These are phyloP conservation scores for Puntigrus tetrazona DNA, from an alignment of 2,113 vertebrate species.

Conservation along the genomic window DNA sequence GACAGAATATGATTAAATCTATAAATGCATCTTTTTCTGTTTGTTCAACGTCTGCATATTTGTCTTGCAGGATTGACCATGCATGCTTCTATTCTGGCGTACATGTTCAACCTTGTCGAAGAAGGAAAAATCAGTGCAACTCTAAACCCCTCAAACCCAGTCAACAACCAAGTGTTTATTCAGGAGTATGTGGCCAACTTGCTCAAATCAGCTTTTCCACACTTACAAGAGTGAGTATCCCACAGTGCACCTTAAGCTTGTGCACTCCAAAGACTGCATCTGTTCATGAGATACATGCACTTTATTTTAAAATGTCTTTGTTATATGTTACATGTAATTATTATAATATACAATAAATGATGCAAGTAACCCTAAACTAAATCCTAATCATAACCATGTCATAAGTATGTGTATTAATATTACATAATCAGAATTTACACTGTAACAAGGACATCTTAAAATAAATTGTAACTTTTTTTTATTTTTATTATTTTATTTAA, in stretches of 20 bases:
- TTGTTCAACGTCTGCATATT: constrained; percentile 23
- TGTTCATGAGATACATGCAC: background rate
- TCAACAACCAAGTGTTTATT: constrained; percentile 96
- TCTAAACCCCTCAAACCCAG: constrained; percentile 86
- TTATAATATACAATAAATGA: too few species aligned
- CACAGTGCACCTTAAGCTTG: background rate
- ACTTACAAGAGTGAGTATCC: constrained; percentile 92
- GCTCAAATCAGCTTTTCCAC: constrained; percentile 97
- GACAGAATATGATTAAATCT: background rate
- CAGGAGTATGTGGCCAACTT: constrained; percentile 99
- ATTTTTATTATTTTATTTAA: background rate
- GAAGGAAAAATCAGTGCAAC: constrained; percentile 93
- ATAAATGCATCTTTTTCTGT: background rate
- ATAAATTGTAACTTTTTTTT: background rate
- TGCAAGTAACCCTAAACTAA: too few species aligned
- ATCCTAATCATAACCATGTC: too few species aligned
- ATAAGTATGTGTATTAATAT: too few species aligned
- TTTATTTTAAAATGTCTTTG: too few species aligned
- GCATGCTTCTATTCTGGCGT: constrained; percentile 98
- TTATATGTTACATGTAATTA: too few species aligned
- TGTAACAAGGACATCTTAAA: too few species aligned
- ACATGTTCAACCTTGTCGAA: constrained; percentile 99
- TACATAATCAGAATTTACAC: too few species aligned
- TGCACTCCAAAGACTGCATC: background rate
- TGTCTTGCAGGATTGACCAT: constrained; percentile 88